Evolutionary conservation across 2,113 vertebrate genomes (phyloP).

Genomic region (Ptilorrhoa leucosticta): DNA sequence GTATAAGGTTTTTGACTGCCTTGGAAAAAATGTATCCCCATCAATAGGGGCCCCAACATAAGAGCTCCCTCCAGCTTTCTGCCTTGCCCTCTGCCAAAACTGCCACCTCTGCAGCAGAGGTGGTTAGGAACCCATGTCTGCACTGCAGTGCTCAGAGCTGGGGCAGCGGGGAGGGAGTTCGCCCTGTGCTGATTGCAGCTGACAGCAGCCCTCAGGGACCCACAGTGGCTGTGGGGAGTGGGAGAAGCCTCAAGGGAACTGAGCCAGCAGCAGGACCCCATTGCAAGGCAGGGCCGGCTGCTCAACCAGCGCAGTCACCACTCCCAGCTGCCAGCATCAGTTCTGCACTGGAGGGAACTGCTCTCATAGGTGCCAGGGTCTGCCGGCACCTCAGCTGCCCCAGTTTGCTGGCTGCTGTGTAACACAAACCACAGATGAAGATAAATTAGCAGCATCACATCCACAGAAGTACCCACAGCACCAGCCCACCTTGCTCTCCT

Average conservation of each 20-base stretch:
- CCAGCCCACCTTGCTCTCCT: background rate
- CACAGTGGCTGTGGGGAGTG: fast-evolving
- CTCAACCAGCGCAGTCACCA: background rate
- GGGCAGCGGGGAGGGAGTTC: background rate
- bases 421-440: background rate
- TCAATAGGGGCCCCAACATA: background rate
- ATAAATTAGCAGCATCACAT: background rate
- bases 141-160: background rate
- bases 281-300: background rate
- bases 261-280: background rate
- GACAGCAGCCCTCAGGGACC: background rate
- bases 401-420: background rate
- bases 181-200: background rate
- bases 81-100: background rate
- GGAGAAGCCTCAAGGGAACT: background rate
- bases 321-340: background rate
- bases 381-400: background rate
- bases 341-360: fast-evolving
- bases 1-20: background rate
- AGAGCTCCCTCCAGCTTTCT: background rate
- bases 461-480: background rate
- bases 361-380: fast-evolving
- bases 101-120: background rate
- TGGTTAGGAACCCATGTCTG: fast-evolving
- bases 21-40: background rate